Conservation (phyloP, 2,888 invertebrate species). For the Ellobium chinense region DNA sequence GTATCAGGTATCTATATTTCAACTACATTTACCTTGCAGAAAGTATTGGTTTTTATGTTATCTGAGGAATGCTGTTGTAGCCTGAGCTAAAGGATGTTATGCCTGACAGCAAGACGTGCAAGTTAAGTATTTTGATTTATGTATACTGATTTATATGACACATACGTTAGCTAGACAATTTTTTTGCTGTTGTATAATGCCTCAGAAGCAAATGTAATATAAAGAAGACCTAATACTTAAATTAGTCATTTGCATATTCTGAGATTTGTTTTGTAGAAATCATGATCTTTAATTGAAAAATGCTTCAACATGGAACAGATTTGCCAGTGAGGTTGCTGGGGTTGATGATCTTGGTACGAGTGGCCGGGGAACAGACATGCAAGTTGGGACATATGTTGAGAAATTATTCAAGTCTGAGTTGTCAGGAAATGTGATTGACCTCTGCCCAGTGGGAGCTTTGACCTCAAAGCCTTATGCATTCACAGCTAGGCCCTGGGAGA, state of each 20-base stretch:
- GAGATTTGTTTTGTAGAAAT: neutral
- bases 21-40: too few species aligned
- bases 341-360: constrained; percentile 93
- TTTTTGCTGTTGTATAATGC: too few species aligned
- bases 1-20: constrained; percentile 90
- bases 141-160: too few species aligned
- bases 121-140: too few species aligned
- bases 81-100: neutral
- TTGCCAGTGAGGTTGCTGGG: constrained; percentile 99
- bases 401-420: constrained; percentile 98
- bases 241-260: too few species aligned
- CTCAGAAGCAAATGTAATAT: too few species aligned
- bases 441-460: constrained; percentile 98
- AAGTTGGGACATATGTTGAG: constrained; percentile 98
- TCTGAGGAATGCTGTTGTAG: neutral
- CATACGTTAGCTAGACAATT: too few species aligned
- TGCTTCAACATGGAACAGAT: constrained; percentile 79
- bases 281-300: neutral
- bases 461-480: constrained; percentile 95
- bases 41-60: too few species aligned
- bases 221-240: too few species aligned
- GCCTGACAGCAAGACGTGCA: too few species aligned
- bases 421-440: constrained; percentile 98
- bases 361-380: constrained; percentile 88
- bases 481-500: constrained; percentile 99